Evolutionary conservation across 2,888 invertebrate species (phyloP), one percentile per base, ranked within the genome.

Genomic region (Anagyrus pseudococci): DNA sequence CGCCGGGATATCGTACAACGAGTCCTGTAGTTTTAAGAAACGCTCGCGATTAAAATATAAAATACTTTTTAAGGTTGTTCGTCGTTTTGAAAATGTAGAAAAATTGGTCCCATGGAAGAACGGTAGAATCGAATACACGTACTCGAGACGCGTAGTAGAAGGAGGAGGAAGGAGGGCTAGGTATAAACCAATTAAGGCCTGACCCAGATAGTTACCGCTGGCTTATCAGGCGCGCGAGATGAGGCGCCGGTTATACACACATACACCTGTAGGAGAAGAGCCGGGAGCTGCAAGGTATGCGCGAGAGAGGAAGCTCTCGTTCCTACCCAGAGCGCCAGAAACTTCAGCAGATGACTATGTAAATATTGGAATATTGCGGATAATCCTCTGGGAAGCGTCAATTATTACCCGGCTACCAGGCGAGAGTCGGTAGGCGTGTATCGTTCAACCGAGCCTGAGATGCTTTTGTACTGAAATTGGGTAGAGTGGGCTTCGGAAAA

Each of bases 111-210:
- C n/a, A n/a, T n/a, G n/a, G n/a, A n/a, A n/a, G n/a, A n/a, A 69
- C 56, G 64, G 48, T 60, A 58, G 62, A 67, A 67, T 68, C 66
- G 64, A 64, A 69, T 66, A 68, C 60, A 66, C 68, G 66, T 62
- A 57, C 60, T 62, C 66, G 62, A 68, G 67, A 67, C 68, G 33
- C 2, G 33, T 2, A 37, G 8, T 10, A 37, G 33, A 15, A 37
- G 3, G 8, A 2, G 33, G 33, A 37, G 33, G 33, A 8, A 63
- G 66, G 56, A 67, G 58, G 15, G 58, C 48, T 48, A 13, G n/a
- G 58, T 70, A 69, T 70, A 72, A 72, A 72, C 72, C 71, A 71
- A 73, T 73, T 72, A 73, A 69, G 69, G 70, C 66, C 67, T 73
- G 72, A 73, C 72, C 72, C 63, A 72, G 67, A 72, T 72, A 67